These are phyloP conservation scores for Lathamus discolor DNA, from an alignment of 2,113 vertebrate genomes.

Conservation along the genomic window DNA sequence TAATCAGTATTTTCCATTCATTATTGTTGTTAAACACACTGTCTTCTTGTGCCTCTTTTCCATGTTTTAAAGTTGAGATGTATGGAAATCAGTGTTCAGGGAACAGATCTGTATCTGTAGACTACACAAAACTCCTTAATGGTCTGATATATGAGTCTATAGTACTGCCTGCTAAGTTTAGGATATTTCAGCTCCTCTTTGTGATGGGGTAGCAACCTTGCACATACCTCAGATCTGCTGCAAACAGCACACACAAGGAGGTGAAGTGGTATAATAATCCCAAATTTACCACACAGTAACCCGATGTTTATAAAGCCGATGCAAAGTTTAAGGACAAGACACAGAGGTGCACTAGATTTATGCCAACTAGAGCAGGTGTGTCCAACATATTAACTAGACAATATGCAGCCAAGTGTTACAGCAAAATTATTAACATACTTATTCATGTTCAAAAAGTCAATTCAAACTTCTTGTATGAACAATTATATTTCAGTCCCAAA, in stretches of 20 bases:
- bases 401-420: background rate
- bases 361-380: background rate
- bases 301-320: background rate
- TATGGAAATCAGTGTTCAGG: background rate
- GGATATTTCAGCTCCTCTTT: background rate
- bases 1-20: background rate
- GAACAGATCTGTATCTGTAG: background rate
- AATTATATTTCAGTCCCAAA: background rate
- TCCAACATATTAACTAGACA: background rate
- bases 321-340: background rate
- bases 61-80: background rate
- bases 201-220: background rate
- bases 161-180: background rate
- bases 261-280: background rate
- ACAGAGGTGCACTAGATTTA: background rate
- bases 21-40: background rate
- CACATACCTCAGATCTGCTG: background rate
- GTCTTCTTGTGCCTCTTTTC: background rate
- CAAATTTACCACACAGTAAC: background rate
- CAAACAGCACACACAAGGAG: rapidly evolving
- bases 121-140: background rate
- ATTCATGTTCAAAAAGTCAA: background rate
- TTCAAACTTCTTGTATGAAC: background rate
- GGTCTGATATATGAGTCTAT: background rate
- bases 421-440: background rate